Evolutionary conservation across 2,113 vertebrate species (phyloP), one percentile per base, ranked within the genome.

Genomic region (Megaceryle maxima): DNA sequence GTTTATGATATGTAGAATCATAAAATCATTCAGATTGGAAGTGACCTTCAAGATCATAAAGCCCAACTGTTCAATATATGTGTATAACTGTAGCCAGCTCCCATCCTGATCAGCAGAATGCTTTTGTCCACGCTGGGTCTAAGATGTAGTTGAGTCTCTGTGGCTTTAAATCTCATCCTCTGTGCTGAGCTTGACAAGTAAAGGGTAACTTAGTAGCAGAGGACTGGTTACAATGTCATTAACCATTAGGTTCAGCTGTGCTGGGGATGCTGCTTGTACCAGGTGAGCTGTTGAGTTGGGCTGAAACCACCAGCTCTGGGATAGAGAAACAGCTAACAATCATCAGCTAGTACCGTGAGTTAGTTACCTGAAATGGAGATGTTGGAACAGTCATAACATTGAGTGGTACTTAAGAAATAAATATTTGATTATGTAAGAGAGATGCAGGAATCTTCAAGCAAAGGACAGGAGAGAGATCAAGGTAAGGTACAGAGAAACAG

Each of bases 11-110:
- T 53, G 26, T 53, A 28, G 22, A 53, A 53, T 53, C 26, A 53
- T 53, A 53, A 18, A 53, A 26, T 28, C 51, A 28, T 53, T 28
- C 14, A 14, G 51, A 28, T 28, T 53, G 51, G 51, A 53, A 53
- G 51, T 28, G 51, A 53, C 51, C 26, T 53, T 53, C 51, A 53
- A 53, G 26, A 53, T 28, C 51, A 53, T 53, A 14, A 53, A 53
- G 51, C 14, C 51, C 51, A 53, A 28, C 51, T 16, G 13, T 28
- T 53, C 25, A 28, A 16, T 53, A 53, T 3, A 2, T 0, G 0
- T 31, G 18, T 29, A 0, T 66, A 26, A 4, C 80, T 35, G 26
- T 4, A 35, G 48, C 75, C 74, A 75, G n/a, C 39, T 24, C 29
- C 48, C 31, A 8, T 88, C 43, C 67, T 62, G 50, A 28, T 31